Conservation (phyloP, 2,797 vertebrate genomes). For the Acanthis flammea region DNA sequence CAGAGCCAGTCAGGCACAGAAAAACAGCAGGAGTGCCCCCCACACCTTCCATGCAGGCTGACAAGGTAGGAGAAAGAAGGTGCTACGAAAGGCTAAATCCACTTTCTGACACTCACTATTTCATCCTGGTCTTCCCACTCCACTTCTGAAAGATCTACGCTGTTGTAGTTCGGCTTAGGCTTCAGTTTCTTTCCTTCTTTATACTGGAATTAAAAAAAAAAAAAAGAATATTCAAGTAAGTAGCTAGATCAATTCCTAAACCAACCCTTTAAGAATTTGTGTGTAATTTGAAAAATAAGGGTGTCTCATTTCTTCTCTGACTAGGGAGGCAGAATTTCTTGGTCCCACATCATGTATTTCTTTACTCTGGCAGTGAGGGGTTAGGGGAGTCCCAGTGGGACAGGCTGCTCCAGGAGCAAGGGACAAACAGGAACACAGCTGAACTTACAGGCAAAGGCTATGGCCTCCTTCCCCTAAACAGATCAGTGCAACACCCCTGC, state of each 20-base stretch:
- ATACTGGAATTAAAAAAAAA: constrained; percentile 75
- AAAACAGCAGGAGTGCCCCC: background rate
- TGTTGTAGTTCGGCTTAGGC: constrained; percentile 96
- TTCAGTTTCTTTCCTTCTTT: constrained; percentile 92
- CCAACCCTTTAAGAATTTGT: background rate
- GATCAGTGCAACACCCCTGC: background rate
- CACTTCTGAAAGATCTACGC: constrained; percentile 92
- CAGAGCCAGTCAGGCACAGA: background rate
- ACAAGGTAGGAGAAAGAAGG: background rate
- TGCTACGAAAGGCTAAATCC: background rate
- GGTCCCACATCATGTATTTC: background rate
- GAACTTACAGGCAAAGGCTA: background rate
- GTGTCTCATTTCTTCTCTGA: background rate
- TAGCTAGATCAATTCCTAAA: background rate
- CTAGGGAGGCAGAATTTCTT: background rate
- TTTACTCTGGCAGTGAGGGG: fast-evolving
- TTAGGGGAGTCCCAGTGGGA: background rate
- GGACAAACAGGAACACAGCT: background rate
- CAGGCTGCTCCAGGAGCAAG: background rate
- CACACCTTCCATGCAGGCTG: fast-evolving
- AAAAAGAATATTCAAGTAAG: background rate
- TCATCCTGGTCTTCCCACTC: constrained; percentile 93
- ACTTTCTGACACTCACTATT: constrained; percentile 77
- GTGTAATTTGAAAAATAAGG: background rate
- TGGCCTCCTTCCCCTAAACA: background rate